Evolutionary conservation across 2,113 vertebrate species (phyloP), one percentile per base, ranked within the genome.

Genomic region (Brachyhypopomus gauderio): DNA sequence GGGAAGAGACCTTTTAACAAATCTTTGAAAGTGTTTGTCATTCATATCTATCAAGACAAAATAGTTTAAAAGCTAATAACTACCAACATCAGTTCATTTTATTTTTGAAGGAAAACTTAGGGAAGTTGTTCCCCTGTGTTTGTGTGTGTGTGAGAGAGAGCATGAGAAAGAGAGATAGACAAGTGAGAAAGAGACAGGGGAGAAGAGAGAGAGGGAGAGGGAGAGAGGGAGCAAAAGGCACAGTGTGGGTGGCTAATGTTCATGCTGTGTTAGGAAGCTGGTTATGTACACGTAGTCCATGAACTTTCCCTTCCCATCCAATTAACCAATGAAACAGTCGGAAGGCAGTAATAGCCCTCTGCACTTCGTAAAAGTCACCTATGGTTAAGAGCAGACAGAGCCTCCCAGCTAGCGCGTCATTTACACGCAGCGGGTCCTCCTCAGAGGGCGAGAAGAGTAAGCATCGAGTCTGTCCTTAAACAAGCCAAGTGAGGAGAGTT

Each of bases 301-400:
- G 63, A 85, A 36, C 79, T 7, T 8, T 71, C 74, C 66, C 66
- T 76, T 70, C 48, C 84, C 78, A 63, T 73, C 23, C 78, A 80
- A 83, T 85, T 85, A 83, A 73, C 73, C 48, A 72, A 62, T 85
- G 55, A 85, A 85, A 80, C 84, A 77, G 84, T 22, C 59, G 74
- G 84, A 62, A 78, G 73, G 77, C 52, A 20, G 2, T 74, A 83
- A 80, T 62, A 83, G 78, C 66, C 67, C 38, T 30, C 36, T 59
- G 81, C 19, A 80, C 73, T 83, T 74, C 64, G 83, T 85, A 79
- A 85, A 34, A 58, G 56, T 41, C 36, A 11, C 7, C 1, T 19
- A 75, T n/a, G 4, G 25, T 6, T 48, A 62, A 64, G 14, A 38
- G 38, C 34, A 82, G 27, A 66, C 72, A 59, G n/a, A 45, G 38